phyloP scores from a whole-genome alignment of 2,888 invertebrate species.

The Malachius bipustulatus region DNA sequence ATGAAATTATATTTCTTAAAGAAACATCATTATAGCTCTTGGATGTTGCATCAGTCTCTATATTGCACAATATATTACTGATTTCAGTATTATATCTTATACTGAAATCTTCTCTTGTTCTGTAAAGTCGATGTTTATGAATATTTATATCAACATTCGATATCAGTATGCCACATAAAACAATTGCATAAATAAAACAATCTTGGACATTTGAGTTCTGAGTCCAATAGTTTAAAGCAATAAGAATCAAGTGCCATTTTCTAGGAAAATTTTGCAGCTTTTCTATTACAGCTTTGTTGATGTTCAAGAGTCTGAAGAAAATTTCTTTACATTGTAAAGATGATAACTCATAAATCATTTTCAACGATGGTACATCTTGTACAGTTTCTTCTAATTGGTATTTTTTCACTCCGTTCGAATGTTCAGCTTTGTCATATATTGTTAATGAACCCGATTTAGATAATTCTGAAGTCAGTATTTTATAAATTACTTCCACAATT shows the following conservation, averaged over 20 bases:
- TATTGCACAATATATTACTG: slow-evolving; percentile 12
- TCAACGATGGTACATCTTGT: slow-evolving; percentile 30
- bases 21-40: slow-evolving; percentile 19
- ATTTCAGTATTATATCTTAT: slow-evolving; percentile 36
- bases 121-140: slow-evolving; percentile 45
- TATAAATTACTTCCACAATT: slow-evolving; percentile 49
- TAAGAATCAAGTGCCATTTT: slow-evolving; percentile 48
- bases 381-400: slow-evolving; percentile 16
- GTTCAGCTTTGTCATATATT: slow-evolving; percentile 28
- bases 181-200: slow-evolving; percentile 44
- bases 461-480: slow-evolving; percentile 25
- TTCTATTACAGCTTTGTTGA: slow-evolving; percentile 33
- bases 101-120: slow-evolving; percentile 33
- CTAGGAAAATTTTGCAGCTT: slow-evolving; percentile 40
- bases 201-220: slow-evolving; percentile 35
- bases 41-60: slow-evolving; percentile 21
- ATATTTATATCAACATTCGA: slow-evolving; percentile 46
- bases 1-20: slow-evolving; percentile 36
- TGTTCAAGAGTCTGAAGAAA: slow-evolving; percentile 41
- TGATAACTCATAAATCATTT: slow-evolving; percentile 28
- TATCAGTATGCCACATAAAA: slow-evolving; percentile 46
- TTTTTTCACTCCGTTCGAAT: slow-evolving; percentile 20
- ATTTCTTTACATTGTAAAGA: slow-evolving; percentile 27
- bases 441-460: slow-evolving; percentile 22
- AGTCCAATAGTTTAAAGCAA: slow-evolving; percentile 48